Base-by-base conservation (phyloP, 2,797 vertebrate genomes). In the Propithecus perrieri region DNA sequence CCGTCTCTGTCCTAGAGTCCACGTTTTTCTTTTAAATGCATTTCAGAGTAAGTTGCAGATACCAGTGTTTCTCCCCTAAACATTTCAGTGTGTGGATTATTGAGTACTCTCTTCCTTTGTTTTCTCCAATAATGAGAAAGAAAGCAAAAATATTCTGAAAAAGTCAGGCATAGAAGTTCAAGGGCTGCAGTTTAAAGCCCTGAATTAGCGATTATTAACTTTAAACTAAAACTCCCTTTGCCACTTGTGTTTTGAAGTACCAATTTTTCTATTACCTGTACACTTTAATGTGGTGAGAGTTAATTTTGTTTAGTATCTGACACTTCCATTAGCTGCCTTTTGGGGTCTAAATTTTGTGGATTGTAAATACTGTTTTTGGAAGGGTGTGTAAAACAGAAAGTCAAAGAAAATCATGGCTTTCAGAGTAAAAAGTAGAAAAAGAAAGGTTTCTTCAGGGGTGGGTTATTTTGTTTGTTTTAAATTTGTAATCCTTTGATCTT, bases 401-500 rank as follows among this genome's bases (percentile, higher is more conserved):
- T 91, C 85, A 65, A 88, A 94, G 91, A 93, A 94, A 92, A 87
- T 76, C n/a, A 78, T 1, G 95, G 46, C 81, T 92, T 92, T 94
- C 1, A 1, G 75, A 76, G 48, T 95, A 89, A 94, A 96, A 96
- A 75, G 30, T 85, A 63, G 71, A 72, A 63, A 71, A 65, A 89
- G 83, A 80, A 76, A 85, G 53, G 24, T 20, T 85, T 97, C 81
- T 85, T 87, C 28, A 43, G 83, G 79, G 63, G 9, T 50, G 4
- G 69, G 74, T 96, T 87, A 43, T 92, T 93, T 95, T 96, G 59
- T 92, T 81, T 94, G 83, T 78, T 96, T 88, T 59, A 88, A 89
- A 85, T 46, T 93, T 84, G 59, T 75, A 78, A 95, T 95, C 83
- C 75, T 96, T 97, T 97, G 93, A 91, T 97, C 96, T 81, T 92